Conservation (phyloP, 2,113 vertebrate genomes). For the Riparia riparia region DNA sequence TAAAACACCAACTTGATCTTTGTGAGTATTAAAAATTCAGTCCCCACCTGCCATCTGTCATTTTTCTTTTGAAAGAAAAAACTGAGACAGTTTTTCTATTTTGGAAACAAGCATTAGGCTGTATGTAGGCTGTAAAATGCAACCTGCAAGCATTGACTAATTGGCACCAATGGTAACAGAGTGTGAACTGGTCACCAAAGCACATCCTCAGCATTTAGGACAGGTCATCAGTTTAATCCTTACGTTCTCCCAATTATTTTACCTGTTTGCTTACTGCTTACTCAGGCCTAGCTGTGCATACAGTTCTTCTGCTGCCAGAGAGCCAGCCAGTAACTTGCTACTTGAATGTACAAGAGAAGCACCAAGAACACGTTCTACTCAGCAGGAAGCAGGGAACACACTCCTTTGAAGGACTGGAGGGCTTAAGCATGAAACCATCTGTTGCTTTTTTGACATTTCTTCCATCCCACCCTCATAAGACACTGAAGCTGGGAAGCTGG, state of each 20-base stretch:
- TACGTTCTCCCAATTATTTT: neutral
- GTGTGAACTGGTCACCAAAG: neutral
- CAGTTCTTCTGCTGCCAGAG: neutral
- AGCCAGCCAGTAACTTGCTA: neutral
- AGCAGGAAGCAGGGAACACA: neutral
- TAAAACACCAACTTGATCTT: constrained; percentile 34
- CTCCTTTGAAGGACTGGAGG: neutral
- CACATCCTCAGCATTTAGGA: neutral
- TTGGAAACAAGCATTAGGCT: neutral
- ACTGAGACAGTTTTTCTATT: neutral
- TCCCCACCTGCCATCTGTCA: constrained; percentile 28
- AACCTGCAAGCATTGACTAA: neutral
- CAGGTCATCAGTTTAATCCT: neutral
- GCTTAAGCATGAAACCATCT: neutral
- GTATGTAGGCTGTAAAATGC: neutral
- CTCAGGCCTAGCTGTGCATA: neutral
- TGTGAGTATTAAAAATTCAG: constrained; percentile 43
- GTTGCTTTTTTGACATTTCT: neutral
- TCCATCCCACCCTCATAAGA: neutral
- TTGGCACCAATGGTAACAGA: neutral
- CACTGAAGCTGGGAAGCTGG: neutral
- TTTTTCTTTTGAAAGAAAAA: constrained; percentile 5
- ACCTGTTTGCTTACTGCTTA: neutral
- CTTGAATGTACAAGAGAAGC: neutral
- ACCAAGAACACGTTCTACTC: neutral